These are phyloP conservation scores for Saccostrea cuccullata DNA, from an alignment of 1,140 invertebrate species.

Conservation along the genomic window DNA sequence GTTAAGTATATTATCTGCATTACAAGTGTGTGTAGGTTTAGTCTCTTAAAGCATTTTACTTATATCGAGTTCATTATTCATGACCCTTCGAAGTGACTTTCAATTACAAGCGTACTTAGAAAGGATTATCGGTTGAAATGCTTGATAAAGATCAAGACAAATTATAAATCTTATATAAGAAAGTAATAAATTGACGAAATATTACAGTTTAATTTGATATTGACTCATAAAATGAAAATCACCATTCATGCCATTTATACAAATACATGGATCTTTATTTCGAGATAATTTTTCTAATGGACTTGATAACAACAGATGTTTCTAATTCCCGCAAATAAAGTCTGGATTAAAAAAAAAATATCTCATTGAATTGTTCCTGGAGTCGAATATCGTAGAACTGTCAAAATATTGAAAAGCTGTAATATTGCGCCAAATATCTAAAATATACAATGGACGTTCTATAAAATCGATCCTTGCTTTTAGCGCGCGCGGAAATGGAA, in stretches of 20 bases:
- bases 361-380: not conserved
- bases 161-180: too few species aligned
- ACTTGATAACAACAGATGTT: not conserved
- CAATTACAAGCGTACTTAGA: not conserved
- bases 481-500: slow-evolving; percentile 20
- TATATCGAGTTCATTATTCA: not conserved
- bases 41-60: slow-evolving; percentile 17
- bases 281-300: too few species aligned
- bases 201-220: too few species aligned
- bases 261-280: too few species aligned
- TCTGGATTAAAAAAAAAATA: not conserved
- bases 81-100: slow-evolving; percentile 2
- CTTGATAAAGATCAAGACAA: not conserved
- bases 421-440: not conserved
- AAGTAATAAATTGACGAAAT: too few species aligned
- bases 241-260: too few species aligned
- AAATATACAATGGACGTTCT: not conserved
- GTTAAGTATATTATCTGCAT: slow-evolving; percentile 10
- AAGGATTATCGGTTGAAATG: not conserved
- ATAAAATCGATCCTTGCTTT: not conserved
- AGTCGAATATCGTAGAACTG: not conserved
- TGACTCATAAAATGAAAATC: too few species aligned
- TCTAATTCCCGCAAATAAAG: not conserved
- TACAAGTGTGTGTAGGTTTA: not conserved
- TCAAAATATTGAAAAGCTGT: not conserved